Percentiles rank a stretch among this genome's conserved stretches.
Conservation (phyloP, 2,113 vertebrate species). For the Gambusia holbrooki region DNA sequence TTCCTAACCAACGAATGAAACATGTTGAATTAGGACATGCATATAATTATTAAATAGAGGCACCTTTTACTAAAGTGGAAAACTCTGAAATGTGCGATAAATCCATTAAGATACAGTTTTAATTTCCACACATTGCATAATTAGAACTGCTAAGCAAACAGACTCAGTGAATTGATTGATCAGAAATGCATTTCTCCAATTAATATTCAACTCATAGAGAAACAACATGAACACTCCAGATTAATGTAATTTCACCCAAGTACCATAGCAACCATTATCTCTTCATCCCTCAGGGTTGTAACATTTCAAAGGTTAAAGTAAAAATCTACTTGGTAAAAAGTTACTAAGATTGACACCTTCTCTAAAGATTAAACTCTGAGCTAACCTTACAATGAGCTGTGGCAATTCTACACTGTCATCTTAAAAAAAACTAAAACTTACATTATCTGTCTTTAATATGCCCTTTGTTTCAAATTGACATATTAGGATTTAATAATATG, state of each 20-base stretch:
- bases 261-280: no score
- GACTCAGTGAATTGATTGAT: neutral
- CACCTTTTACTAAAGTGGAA: neutral
- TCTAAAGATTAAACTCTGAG: neutral
- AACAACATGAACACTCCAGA: neutral
- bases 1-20: no score
- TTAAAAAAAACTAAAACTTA: neutral
- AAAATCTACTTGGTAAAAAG: no score
- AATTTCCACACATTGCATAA: neutral
- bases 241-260: neutral
- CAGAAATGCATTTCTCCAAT: neutral
- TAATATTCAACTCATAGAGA: neutral
- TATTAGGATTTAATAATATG: no score
- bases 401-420: neutral
- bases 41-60: neutral
- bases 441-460: neutral
- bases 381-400: neutral
- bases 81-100: neutral
- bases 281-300: no score
- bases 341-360: neutral
- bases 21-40: neutral
- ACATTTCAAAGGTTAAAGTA: no score
- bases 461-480: neutral
- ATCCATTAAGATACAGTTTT: neutral
- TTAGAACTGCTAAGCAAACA: neutral